These are phyloP conservation scores for Pseudomyrmex cubaensis DNA, from an alignment of 1,140 invertebrate species.

Conservation along the genomic window DNA sequence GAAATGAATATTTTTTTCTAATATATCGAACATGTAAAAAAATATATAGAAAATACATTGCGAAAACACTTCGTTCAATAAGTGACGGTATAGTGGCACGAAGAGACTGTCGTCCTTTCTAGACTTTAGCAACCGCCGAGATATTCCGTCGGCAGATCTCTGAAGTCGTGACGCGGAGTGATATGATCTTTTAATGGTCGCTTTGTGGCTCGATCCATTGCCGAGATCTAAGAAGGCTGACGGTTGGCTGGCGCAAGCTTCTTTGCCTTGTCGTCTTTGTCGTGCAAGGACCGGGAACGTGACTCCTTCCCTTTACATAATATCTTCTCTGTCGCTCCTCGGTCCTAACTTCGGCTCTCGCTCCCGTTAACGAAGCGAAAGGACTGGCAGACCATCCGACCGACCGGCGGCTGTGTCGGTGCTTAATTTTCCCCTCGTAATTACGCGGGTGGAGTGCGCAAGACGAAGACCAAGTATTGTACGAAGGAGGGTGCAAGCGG, in stretches of 20 bases:
- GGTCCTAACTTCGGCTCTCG: slow-evolving; percentile 46
- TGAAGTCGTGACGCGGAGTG: slow-evolving; percentile 77
- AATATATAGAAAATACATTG: neutral
- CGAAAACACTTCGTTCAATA: slow-evolving; percentile 4
- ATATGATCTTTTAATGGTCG: slow-evolving; percentile 86
- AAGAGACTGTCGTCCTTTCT: slow-evolving; percentile 69
- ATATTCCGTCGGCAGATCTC: slow-evolving; percentile 75
- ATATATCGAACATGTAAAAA: neutral
- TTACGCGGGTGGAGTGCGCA: slow-evolving; percentile 80
- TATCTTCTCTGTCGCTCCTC: slow-evolving; percentile 68
- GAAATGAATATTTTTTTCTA: neutral
- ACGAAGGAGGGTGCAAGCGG: slow-evolving; percentile 71
- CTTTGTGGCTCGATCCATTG: slow-evolving; percentile 85
- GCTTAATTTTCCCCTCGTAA: slow-evolving; percentile 85
- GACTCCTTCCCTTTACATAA: slow-evolving; percentile 74
- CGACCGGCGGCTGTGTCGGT: slow-evolving; percentile 83
- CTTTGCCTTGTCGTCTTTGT: slow-evolving; percentile 78
- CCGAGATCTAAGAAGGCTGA: slow-evolving; percentile 81
- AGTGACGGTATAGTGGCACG: slow-evolving; percentile 49
- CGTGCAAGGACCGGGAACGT: slow-evolving; percentile 75
- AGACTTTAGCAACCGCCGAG: slow-evolving; percentile 57
- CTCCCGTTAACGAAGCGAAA: slow-evolving; percentile 79
- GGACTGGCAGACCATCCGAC: slow-evolving; percentile 80
- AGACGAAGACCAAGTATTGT: slow-evolving; percentile 75
- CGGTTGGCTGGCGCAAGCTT: slow-evolving; percentile 74